phyloP scores from a whole-genome alignment of 2,113 vertebrate genomes.

The Spizaetus ornatus region DNA sequence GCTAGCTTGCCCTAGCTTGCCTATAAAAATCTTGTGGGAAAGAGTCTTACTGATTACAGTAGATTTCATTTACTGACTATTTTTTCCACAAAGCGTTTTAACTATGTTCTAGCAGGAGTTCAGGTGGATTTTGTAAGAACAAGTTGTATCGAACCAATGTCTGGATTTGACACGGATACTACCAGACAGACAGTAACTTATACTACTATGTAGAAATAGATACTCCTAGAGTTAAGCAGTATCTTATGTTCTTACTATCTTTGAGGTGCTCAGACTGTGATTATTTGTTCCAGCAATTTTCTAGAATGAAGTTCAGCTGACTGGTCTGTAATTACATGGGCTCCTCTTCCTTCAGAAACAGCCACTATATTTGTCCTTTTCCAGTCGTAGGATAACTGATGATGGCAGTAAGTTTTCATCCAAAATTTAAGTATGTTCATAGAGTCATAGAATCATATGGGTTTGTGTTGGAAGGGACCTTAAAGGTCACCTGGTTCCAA shows the following conservation, averaged over 20 bases:
- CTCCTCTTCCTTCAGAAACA: not conserved
- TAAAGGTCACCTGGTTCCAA: too few relatives aligned
- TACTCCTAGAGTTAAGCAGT: not conserved
- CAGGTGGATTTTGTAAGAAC: not conserved
- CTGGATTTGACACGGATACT: not conserved
- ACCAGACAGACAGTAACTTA: not conserved
- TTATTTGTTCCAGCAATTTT: not conserved
- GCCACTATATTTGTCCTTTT: not conserved
- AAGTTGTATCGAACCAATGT: not conserved
- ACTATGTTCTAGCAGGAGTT: not conserved
- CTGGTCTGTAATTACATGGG: not conserved
- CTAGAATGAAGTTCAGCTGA: not conserved
- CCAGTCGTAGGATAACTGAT: not conserved
- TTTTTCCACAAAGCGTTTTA: not conserved
- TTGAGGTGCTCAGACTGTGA: not conserved
- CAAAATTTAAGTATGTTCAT: not conserved
- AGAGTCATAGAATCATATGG: too few relatives aligned
- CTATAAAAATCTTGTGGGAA: not conserved
- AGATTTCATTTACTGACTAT: not conserved
- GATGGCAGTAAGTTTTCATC: not conserved
- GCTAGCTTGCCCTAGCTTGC: not conserved
- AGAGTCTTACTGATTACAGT: not conserved
- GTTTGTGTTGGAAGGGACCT: too few relatives aligned
- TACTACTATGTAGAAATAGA: not conserved
- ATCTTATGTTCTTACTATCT: not conserved